Conservation (phyloP, 2,888 invertebrate genomes). For the Melanophora roralis region DNA sequence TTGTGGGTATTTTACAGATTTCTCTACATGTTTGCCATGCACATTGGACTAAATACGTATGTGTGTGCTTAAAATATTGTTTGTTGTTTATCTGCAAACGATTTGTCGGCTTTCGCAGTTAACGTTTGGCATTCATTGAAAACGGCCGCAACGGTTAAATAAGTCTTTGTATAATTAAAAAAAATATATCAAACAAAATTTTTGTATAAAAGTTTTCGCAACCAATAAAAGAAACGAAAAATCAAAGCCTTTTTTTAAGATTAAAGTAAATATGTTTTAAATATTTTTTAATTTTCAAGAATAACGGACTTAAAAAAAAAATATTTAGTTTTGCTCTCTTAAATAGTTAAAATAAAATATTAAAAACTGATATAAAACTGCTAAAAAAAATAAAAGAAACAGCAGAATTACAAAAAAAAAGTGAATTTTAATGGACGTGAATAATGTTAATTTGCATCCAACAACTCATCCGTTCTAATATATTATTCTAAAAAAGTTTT, state of each 20-base stretch:
- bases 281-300: not conserved
- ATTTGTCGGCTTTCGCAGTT: slow-evolving; percentile 66
- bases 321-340: too few species aligned
- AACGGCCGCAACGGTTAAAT: slow-evolving; percentile 59
- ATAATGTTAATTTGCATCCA: slow-evolving; percentile 58
- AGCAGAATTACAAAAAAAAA: slow-evolving; percentile 38
- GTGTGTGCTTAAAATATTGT: slow-evolving; percentile 49
- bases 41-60: not conserved
- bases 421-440: slow-evolving; percentile 57
- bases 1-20: slow-evolving; percentile 34
- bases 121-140: slow-evolving; percentile 65
- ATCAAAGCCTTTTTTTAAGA: not conserved
- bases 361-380: slow-evolving; percentile 10
- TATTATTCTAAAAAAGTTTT: slow-evolving; percentile 31
- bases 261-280: not conserved
- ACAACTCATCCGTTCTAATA: slow-evolving; percentile 28
- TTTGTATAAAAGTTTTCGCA: not conserved
- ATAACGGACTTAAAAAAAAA: slow-evolving; percentile 25
- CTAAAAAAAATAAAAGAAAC: slow-evolving; percentile 1
- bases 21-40: slow-evolving; percentile 37
- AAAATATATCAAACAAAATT: not conserved
- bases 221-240: slow-evolving; percentile 14
- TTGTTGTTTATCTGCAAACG: slow-evolving; percentile 62
- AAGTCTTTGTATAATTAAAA: not conserved
- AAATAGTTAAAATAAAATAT: too few species aligned